phyloP scores from a whole-genome alignment of 2,797 vertebrate species.

The Diglossa cyanea region DNA sequence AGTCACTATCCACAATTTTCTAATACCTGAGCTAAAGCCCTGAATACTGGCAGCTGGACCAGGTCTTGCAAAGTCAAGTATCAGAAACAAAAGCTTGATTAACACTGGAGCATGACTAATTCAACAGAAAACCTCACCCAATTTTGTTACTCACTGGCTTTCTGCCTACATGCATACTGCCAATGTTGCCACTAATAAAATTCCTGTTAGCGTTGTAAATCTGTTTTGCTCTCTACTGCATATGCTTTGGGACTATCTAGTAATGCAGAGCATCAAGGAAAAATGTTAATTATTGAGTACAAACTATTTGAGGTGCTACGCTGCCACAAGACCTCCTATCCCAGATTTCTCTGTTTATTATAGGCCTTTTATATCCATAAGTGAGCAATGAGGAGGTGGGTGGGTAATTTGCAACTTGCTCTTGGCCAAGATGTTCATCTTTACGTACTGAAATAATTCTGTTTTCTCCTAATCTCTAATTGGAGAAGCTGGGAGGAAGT shows the following conservation, averaged over 20 bases:
- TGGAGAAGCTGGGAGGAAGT: not conserved
- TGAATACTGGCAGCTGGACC: not conserved
- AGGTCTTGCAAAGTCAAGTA: not conserved
- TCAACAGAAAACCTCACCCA: not conserved
- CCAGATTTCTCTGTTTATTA: conserved; percentile 33
- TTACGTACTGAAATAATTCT: not conserved
- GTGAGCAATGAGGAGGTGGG: conserved; percentile 14
- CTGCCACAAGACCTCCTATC: conserved; percentile 8
- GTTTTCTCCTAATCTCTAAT: not conserved
- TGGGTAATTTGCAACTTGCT: conserved; percentile 38
- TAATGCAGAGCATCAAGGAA: conserved; percentile 49
- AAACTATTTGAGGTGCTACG: conserved; percentile 13
- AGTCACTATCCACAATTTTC: not conserved
- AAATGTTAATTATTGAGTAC: conserved; percentile 46
- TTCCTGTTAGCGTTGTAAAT: conserved; percentile 3
- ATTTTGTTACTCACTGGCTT: not conserved
- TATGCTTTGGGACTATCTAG: conserved; percentile 25
- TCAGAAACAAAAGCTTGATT: not conserved
- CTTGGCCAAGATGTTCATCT: conserved; percentile 30
- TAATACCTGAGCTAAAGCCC: not conserved
- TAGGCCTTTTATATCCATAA: conserved; percentile 32
- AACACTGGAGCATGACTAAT: not conserved
- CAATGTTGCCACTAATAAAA: conserved; percentile 18
- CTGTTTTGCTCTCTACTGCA: conserved; percentile 12
- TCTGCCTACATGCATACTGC: not conserved